A percentile compares a stretch with the other conserved stretches of the same genome.
Evolutionary conservation across 2,888 invertebrate genomes (phyloP).

Genomic region (Gastrophysa polygoni): DNA sequence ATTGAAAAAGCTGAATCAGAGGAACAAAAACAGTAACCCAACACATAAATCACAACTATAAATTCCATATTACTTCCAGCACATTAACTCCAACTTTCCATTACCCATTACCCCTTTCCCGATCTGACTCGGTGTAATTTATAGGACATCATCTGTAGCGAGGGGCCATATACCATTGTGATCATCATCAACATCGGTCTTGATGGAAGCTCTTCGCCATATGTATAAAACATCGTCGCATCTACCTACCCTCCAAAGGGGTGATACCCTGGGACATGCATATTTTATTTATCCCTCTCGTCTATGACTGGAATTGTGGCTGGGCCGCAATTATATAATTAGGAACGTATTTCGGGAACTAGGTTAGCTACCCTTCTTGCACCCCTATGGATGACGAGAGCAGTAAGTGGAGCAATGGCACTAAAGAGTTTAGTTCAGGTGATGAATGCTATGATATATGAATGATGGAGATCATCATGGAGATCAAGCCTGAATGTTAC

Average conservation of each 20-base stretch:
- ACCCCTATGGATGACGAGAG: too few species aligned
- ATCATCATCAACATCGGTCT: slow-evolving; percentile 39
- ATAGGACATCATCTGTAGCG: slow-evolving; percentile 37
- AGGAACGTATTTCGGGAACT: slow-evolving; percentile 36
- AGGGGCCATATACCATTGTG: slow-evolving; percentile 33
- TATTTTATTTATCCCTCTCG: slow-evolving; percentile 52
- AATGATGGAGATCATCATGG: too few species aligned
- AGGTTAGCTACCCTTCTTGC: slow-evolving; percentile 14
- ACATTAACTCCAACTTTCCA: slow-evolving; percentile 44
- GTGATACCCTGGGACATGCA: slow-evolving; percentile 50
- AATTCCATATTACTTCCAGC: slow-evolving; percentile 39
- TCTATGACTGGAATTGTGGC: slow-evolving; percentile 52
- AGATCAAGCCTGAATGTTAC: too few species aligned
- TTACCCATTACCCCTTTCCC: slow-evolving; percentile 43
- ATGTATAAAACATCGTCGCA: slow-evolving; percentile 55
- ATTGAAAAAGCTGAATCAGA: slow-evolving; percentile 5
- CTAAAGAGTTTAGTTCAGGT: too few species aligned
- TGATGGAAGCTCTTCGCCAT: slow-evolving; percentile 44
- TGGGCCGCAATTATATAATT: slow-evolving; percentile 56
- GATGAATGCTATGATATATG: too few species aligned
- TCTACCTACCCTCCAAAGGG: slow-evolving; percentile 51
- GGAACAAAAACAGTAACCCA: slow-evolving; percentile 24
- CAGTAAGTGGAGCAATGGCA: too few species aligned
- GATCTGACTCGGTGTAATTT: slow-evolving; percentile 37
- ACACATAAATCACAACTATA: slow-evolving; percentile 36